Evolutionary conservation across 2,113 vertebrate species (phyloP), one percentile per base, ranked within the genome.

Genomic region (Chitala chitala): DNA sequence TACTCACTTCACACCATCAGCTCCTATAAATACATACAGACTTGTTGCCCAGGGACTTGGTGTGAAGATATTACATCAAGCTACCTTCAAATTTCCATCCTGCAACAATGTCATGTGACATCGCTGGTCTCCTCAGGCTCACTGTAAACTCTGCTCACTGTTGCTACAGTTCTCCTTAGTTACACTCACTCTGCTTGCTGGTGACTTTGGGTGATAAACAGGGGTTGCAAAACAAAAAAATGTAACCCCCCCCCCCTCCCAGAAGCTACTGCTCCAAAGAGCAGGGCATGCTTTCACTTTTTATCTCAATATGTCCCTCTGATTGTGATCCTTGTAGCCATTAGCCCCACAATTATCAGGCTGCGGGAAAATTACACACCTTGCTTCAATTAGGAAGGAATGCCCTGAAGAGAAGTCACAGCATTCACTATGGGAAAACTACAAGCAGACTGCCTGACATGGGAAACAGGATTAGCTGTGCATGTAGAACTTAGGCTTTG

Each of bases 301-400:
- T 46, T 44, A 44, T 44, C 64, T 44, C 44, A 44, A 48, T 22
- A n/a, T 26, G 44, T 29, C 42, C 24, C 13, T 22, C 66, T 69
- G 44, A 50, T 29, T 50, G 44, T 69, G 42, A 69, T 50, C 40
- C 40, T 31, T 48, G 66, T 40, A 17, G 26, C 44, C 44, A 50
- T 50, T 50, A 69, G 44, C 26, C 66, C 15, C 31, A n/a, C 42
- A 50, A 50, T 48, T 66, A 66, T 44, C 64, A 42, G 44, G 26
- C 36, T 66, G 36, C 6, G 36, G 64, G 20, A 26, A 38, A 22
- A 66, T n/a, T 24, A 46, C 36, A 66, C 36, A 66, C 40, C 64
- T 66, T 66, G 59, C 59, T 63, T 36, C 59, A 63, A 63, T 63
- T 63, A 63, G 33, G 36, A 66, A 42, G 63, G 63, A 66, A 66